Evolutionary conservation across 1,140 invertebrate genomes (phyloP).

Genomic region (Polypedilum vanderplanki): DNA sequence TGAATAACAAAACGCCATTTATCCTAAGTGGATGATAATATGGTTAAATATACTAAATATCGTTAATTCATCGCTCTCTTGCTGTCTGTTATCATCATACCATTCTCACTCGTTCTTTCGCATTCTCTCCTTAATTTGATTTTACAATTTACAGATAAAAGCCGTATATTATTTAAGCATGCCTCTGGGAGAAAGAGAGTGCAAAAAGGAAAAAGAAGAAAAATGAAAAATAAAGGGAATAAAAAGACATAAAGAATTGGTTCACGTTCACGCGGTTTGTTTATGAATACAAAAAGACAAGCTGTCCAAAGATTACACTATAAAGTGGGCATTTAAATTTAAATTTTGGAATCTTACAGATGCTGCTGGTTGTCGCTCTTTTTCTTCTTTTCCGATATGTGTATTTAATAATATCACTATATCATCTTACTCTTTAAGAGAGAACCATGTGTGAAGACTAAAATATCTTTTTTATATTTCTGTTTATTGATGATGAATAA

Average conservation of each 20-base stretch:
- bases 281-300: neutral
- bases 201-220: neutral
- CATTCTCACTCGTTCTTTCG: neutral
- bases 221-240: neutral
- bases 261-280: neutral
- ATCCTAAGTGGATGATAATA: constrained; percentile 25
- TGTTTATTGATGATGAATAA: neutral
- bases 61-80: constrained; percentile 24
- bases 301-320: neutral
- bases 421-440: too few species aligned
- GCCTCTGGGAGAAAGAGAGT: neutral
- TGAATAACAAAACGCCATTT: constrained; percentile 11
- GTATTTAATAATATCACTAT: too few species aligned
- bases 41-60: constrained; percentile 23
- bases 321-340: too few species aligned
- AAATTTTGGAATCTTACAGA: too few species aligned
- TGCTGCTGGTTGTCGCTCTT: too few species aligned
- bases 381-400: too few species aligned
- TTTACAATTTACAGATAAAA: neutral
- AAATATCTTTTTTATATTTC: too few species aligned
- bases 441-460: too few species aligned
- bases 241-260: neutral
- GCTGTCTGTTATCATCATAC: constrained; percentile 13
- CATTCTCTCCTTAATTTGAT: neutral
- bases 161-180: neutral